phyloP scores from a whole-genome alignment of 2,888 invertebrate species.

The Papilio elwesi region DNA sequence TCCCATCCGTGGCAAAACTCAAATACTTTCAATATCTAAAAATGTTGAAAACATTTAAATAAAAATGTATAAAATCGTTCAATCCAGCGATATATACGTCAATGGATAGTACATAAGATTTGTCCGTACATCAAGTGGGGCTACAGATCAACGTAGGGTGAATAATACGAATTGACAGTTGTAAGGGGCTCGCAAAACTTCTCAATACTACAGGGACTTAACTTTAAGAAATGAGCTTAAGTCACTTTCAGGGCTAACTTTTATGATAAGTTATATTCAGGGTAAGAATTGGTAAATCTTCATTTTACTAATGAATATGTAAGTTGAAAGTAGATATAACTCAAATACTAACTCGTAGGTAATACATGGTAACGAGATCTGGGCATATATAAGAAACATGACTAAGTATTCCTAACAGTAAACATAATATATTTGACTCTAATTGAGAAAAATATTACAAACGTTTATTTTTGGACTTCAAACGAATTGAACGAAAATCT shows the following conservation, averaged over 20 bases:
- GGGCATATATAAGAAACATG: too few relatives aligned
- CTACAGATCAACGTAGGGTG: conserved; percentile 8
- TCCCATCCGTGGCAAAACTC: too few relatives aligned
- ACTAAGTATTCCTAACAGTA: too few relatives aligned
- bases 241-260: conserved; percentile 15
- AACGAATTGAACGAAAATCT: conserved; percentile 7
- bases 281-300: not conserved
- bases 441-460: too few relatives aligned
- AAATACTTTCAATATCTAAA: too few relatives aligned
- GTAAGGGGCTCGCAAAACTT: conserved; percentile 15
- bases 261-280: not conserved
- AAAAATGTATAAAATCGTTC: too few relatives aligned
- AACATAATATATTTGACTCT: too few relatives aligned
- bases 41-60: too few relatives aligned
- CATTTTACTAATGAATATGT: not conserved
- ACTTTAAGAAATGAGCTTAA: conserved; percentile 3
- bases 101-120: not conserved
- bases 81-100: not conserved
- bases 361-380: too few relatives aligned
- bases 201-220: conserved; percentile 1
- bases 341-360: too few relatives aligned
- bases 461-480: not conserved
- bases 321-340: not conserved
- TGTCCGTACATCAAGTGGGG: conserved; percentile 6
- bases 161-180: conserved; percentile 15